phyloP scores from a whole-genome alignment of 2,797 vertebrate species.

The Lutjanus argentimaculatus region DNA sequence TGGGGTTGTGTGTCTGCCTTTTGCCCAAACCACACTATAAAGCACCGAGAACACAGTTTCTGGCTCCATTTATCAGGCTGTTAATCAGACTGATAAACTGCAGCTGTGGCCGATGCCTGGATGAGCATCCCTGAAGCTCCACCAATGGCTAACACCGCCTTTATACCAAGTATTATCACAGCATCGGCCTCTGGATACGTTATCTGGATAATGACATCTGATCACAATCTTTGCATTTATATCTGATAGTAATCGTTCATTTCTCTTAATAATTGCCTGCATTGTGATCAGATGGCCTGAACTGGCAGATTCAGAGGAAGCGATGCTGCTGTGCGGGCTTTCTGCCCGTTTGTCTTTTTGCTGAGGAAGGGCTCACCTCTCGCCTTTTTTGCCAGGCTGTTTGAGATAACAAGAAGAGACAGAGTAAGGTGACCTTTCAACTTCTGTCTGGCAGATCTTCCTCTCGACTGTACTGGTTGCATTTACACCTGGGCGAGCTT shows the following conservation, averaged over 20 bases:
- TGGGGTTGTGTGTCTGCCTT: neutral
- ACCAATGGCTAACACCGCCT: neutral
- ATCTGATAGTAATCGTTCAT: neutral
- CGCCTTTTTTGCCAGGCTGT: too few relatives aligned
- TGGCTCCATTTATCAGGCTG: neutral
- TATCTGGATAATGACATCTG: neutral
- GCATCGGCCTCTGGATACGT: neutral
- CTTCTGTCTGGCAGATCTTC: neutral
- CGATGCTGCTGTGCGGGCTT: too few relatives aligned
- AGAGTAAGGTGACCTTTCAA: neutral
- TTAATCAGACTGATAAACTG: neutral
- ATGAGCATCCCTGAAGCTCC: neutral
- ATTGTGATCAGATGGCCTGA: neutral
- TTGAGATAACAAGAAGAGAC: neutral
- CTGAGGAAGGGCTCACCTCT: neutral
- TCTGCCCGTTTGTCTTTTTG: neutral
- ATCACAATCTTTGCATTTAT: neutral
- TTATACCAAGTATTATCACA: neutral
- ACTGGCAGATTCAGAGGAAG: too few relatives aligned
- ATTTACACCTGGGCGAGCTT: neutral
- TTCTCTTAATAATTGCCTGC: neutral
- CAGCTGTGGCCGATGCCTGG: neutral
- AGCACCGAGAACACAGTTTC: neutral
- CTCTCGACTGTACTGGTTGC: neutral
- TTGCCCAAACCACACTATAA: neutral